Base-by-base conservation (phyloP, 2,888 invertebrate genomes). In the Eremobia ochroleuca region DNA sequence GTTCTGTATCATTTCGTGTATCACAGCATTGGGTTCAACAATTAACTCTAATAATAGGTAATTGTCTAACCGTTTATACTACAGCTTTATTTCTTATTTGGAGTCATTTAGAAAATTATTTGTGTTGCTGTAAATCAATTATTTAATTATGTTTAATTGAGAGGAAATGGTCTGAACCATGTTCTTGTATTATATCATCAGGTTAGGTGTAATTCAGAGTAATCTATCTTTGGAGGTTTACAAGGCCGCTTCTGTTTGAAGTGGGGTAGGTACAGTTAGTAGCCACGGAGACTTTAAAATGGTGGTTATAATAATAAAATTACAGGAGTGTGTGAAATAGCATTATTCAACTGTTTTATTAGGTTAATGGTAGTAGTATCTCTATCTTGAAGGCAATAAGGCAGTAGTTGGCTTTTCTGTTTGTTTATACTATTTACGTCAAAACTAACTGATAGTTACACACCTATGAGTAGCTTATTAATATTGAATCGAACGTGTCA, bases 31-130 rank as follows among this genome's bases (percentile, higher is more conserved):
- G 87, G 91, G 87, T 87, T 79, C 85, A 91, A 88, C 92, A 94
- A 95, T 95, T 95, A 95, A 93, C 80, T 92, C 77, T 95, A 95
- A 95, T 95, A 92, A 93, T 90, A 91, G 89, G 90, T 93, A 93
- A 95, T 94, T 83, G 83, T 81, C 86, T 87, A 91, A 91, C 89
- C 89, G 89, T 90, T 89, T 86, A 85, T 76, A 77, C 43, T 71
- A 83, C 73, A 85, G 76, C 85, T 85, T 85, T 90, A 85, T 88
- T 90, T 87, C 85, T 86, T 87, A 89, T 89, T 87, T 83, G 77
- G 76, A 85, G 79, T 81, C 76, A 90, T 89, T 88, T 86, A 85
- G 79, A 83, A 84, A 90, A 90, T 88, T 87, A 88, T 90, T 89
- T 90, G 84, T 85, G 87, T 84, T 82, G 90, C 75, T 79, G 87